Conservation (phyloP, 2,888 invertebrate genomes). For the Mycalesis mineus region DNA sequence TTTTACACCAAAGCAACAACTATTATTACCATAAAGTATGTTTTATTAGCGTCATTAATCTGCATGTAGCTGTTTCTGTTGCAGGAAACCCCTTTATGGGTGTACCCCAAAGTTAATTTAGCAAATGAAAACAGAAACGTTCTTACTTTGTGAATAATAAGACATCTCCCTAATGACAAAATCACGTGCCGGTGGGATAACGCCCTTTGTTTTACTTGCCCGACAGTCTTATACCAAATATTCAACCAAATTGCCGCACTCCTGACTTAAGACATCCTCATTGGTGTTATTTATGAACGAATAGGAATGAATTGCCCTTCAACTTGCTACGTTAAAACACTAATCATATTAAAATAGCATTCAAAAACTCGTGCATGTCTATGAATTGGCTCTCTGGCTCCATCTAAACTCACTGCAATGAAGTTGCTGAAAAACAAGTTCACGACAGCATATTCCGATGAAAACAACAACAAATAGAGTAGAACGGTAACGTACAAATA, state of each 20-base stretch:
- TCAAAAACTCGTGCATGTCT: neutral
- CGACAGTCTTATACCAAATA: conserved; percentile 29
- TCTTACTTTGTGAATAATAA: conserved; percentile 59
- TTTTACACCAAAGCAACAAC: conserved; percentile 17
- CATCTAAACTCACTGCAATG: too few relatives aligned
- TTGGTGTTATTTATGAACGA: conserved; percentile 4
- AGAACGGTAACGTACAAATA: conserved; percentile 55
- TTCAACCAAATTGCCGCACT: conserved; percentile 17
- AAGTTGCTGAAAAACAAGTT: conserved; percentile 26
- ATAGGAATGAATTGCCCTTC: neutral
- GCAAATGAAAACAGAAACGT: conserved; percentile 61
- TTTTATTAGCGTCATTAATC: conserved; percentile 61
- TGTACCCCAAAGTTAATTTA: conserved; percentile 58
- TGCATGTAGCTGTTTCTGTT: conserved; percentile 44
- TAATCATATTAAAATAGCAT: neutral
- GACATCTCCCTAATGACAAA: conserved; percentile 61
- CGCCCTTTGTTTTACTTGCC: conserved; percentile 33
- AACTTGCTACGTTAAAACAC: neutral
- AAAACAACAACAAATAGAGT: conserved; percentile 40
- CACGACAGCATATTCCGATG: conserved; percentile 36
- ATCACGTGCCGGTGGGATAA: conserved; percentile 46
- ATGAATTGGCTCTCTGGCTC: too few relatives aligned
- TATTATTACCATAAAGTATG: conserved; percentile 31
- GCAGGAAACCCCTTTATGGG: conserved; percentile 48
- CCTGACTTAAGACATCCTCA: conserved; percentile 16